These are phyloP conservation scores for Aspidiotus rigidus DNA, from an alignment of 2,888 invertebrate genomes.

Conservation along the genomic window DNA sequence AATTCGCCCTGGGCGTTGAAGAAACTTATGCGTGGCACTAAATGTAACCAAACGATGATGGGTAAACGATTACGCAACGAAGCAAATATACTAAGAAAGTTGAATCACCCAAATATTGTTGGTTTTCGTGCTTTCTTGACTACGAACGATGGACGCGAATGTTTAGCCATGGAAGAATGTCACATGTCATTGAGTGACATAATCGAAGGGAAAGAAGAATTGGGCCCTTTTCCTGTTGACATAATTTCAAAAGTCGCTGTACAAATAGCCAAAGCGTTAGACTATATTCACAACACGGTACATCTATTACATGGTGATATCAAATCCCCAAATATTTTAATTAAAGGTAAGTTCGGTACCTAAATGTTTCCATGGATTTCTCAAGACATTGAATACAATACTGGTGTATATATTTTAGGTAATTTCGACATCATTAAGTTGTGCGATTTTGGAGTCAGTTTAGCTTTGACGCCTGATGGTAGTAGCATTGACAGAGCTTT, in stretches of 20 bases:
- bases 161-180: slow-evolving; percentile 72
- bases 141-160: slow-evolving; percentile 50
- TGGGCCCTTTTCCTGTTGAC: slow-evolving; percentile 53
- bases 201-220: slow-evolving; percentile 56
- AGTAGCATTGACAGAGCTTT: slow-evolving; percentile 38
- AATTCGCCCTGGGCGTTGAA: slow-evolving; percentile 84
- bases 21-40: slow-evolving; percentile 52
- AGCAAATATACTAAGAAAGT: slow-evolving; percentile 57
- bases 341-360: slow-evolving; percentile 48
- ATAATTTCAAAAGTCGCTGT: slow-evolving; percentile 56
- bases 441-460: slow-evolving; percentile 75
- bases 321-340: slow-evolving; percentile 71
- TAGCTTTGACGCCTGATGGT: slow-evolving; percentile 59
- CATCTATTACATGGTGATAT: slow-evolving; percentile 70
- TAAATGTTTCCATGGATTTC: slow-evolving; percentile 1
- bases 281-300: slow-evolving; percentile 65
- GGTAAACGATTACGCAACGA: slow-evolving; percentile 56
- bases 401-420: slow-evolving; percentile 42
- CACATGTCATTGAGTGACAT: slow-evolving; percentile 61
- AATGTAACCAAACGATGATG: slow-evolving; percentile 43
- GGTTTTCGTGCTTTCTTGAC: slow-evolving; percentile 58
- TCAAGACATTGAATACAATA: no score
- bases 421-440: slow-evolving; percentile 66
- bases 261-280: slow-evolving; percentile 60
- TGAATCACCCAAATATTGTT: slow-evolving; percentile 74